phyloP scores from a whole-genome alignment of 2,888 invertebrate genomes.

The Phyllotreta cruciferae region DNA sequence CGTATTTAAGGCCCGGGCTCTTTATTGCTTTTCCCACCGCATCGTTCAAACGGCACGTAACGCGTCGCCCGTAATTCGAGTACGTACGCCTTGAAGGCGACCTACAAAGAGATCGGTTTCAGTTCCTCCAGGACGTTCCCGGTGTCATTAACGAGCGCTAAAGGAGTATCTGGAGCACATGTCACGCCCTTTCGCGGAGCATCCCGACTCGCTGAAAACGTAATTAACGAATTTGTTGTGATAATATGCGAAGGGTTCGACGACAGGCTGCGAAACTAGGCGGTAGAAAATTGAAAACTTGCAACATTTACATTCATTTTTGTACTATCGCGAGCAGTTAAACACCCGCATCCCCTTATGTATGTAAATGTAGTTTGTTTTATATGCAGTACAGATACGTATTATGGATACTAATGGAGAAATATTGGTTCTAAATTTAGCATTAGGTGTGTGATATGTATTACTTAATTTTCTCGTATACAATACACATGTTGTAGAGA shows the following conservation, averaged over 20 bases:
- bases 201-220: slow-evolving; percentile 40
- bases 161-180: slow-evolving; percentile 30
- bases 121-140: not conserved
- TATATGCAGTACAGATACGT: no score
- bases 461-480: no score
- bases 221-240: slow-evolving; percentile 44
- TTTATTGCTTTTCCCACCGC: slow-evolving; percentile 46
- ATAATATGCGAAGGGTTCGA: slow-evolving; percentile 37
- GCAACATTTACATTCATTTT: not conserved
- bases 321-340: no score
- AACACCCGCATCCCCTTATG: no score
- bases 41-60: slow-evolving; percentile 7
- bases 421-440: no score
- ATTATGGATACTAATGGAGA: no score
- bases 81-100: slow-evolving; percentile 13
- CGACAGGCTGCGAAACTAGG: slow-evolving; percentile 26
- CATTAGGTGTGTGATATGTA: no score
- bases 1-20: slow-evolving; percentile 52
- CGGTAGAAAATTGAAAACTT: slow-evolving; percentile 29
- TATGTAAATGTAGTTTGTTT: no score
- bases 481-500: no score
- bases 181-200: slow-evolving; percentile 38
- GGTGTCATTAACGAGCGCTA: slow-evolving; percentile 13
- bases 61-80: not conserved
- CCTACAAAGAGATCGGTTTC: not conserved